Base-by-base conservation (phyloP, 1,140 invertebrate species). In the Ceratoteleas bidentatus region DNA sequence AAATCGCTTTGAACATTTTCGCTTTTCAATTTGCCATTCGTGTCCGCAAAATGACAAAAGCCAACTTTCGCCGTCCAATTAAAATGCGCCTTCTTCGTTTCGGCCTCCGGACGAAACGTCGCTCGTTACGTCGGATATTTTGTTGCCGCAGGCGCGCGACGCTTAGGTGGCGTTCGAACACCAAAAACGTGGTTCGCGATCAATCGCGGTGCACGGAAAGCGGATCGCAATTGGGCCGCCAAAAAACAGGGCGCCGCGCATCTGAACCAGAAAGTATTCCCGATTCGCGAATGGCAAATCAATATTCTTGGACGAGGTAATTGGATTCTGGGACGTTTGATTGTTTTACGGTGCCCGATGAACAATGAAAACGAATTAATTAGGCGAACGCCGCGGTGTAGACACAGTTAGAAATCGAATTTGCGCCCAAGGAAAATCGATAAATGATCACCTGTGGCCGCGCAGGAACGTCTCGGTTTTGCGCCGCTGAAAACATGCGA, bases 311-410 rank as follows among this genome's bases (percentile, higher is more conserved):
- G 61, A 72, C 36, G 15, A 9, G 53, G 49, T 61, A 61, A 72
- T 72, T 61, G 50, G 10, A 61, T 72, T 61, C 47, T 14, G 34
- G 36, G 38, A 52, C 13, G 14, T 69, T 61, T 60, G 47, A 53
- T 72, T 61, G 49, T 72, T 72, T 54, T 61, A 34, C 57, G 32
- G 45, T 47, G 38, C 4, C 16, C 49, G 14, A 0, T 47, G 57
- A 45, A 72, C 68, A 62, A 72, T 72, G 68, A 62, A 62, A 72
- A 72, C 68, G 57, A 72, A 72, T 72, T 72, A 72, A 72, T 72
- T 72, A 72, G 36, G 61, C 54, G 34, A 61, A 72, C 61, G 7
- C 57, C 38, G 54, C 57, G 54, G 45, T 61, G 57, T 70, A 61
- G 68, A 70, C 56, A 45, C 49, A 70, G 57, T 70, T 60, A 70